Evolutionary conservation across 2,797 vertebrate species (phyloP).

Genomic region (Brachymystax lenok): DNA sequence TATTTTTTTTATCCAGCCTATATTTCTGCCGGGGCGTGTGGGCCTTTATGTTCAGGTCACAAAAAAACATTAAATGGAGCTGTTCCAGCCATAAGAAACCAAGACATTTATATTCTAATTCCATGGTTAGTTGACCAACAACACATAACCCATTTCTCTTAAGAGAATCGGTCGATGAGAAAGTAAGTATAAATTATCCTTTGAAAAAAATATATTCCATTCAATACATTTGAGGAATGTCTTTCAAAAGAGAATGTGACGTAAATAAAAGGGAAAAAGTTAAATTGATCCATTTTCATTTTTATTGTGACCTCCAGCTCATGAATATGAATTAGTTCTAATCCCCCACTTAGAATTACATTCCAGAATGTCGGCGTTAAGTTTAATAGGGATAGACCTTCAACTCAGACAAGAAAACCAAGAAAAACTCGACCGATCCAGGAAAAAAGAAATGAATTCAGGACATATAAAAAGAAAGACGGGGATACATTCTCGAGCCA

Average conservation of each 20-base stretch:
- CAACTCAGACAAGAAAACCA: conserved; percentile 60
- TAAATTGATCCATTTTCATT: conserved; percentile 68
- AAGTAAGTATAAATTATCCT: background rate
- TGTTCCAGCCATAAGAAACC: conserved; percentile 2
- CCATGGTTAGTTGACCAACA: background rate
- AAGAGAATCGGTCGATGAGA: background rate
- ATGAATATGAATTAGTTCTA: conserved; percentile 82
- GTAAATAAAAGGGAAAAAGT: conserved; percentile 49
- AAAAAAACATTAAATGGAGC: background rate
- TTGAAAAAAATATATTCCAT: background rate
- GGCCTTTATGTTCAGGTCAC: background rate
- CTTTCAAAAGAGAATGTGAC: conserved; percentile 21
- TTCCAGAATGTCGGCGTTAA: conserved; percentile 79
- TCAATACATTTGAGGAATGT: conserved; percentile 3
- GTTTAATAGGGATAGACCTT: conserved; percentile 76
- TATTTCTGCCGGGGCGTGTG: background rate
- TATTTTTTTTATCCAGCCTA: background rate
- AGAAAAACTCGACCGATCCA: conserved; percentile 51
- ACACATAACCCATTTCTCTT: background rate
- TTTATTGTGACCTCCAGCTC: conserved; percentile 69
- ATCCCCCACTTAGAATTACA: conserved; percentile 84
- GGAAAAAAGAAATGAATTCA: conserved; percentile 59
- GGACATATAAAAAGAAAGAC: conserved; percentile 37
- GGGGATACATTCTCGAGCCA: conserved; percentile 47
- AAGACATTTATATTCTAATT: background rate